Conservation (phyloP, 2,888 invertebrate species). For the Quadroppia sp. region DNA sequence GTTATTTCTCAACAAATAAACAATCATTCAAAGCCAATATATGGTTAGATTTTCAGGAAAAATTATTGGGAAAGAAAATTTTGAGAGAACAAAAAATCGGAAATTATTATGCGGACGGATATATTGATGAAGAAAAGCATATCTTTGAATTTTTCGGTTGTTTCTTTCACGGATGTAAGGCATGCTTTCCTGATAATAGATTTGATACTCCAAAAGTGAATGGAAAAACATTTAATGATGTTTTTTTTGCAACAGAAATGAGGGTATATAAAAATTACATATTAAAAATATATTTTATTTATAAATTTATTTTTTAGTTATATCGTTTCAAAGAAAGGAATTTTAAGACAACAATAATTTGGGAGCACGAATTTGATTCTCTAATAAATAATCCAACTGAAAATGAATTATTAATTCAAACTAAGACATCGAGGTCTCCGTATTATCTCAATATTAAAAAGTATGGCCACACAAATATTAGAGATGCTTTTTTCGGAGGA, state of each 20-base stretch:
- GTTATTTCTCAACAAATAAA: neutral
- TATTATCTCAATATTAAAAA: neutral
- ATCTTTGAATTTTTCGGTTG: conserved; percentile 38
- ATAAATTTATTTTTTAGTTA: neutral
- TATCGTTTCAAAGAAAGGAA: neutral
- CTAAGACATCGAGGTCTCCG: too few species aligned
- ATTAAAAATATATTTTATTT: neutral
- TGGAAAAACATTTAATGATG: neutral
- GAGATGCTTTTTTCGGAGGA: conserved; percentile 50
- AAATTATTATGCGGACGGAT: conserved; percentile 30
- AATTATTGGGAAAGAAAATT: neutral
- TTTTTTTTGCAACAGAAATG: too few species aligned
- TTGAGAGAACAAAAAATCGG: conserved; percentile 23
- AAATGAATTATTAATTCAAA: too few species aligned
- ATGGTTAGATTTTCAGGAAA: conserved; percentile 37
- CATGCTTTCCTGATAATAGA: neutral
- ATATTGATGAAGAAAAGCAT: neutral
- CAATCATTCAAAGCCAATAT: conserved; percentile 10
- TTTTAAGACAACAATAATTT: neutral
- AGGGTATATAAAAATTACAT: too few species aligned
- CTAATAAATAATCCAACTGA: too few species aligned
- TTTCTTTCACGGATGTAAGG: conserved; percentile 30
- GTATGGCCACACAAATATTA: neutral
- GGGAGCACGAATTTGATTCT: conserved; percentile 22
- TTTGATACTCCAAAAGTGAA: neutral